These are phyloP conservation scores for Columba janthina DNA, from an alignment of 2,113 vertebrate genomes.

Conservation along the genomic window DNA sequence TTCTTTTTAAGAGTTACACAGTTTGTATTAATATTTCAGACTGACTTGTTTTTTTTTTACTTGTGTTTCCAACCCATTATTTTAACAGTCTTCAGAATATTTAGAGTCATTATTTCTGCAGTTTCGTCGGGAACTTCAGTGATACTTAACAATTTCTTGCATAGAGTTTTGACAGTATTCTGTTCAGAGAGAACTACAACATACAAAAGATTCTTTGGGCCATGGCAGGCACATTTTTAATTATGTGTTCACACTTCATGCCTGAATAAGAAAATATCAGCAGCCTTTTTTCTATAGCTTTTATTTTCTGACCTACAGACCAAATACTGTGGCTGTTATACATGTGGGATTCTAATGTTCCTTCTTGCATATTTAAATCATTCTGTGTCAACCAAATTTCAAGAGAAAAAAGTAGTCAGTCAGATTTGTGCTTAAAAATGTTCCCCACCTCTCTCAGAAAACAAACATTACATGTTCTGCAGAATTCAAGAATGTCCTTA, in stretches of 20 bases:
- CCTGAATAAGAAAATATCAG: neutral
- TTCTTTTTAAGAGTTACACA: neutral
- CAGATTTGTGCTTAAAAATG: neutral
- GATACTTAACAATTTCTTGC: neutral
- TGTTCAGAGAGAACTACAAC: neutral
- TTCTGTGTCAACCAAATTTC: neutral
- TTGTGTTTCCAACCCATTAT: neutral
- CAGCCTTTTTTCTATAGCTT: neutral
- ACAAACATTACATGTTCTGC: neutral
- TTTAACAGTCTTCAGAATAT: neutral
- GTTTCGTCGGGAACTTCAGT: neutral
- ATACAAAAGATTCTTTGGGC: neutral
- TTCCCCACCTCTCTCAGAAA: neutral
- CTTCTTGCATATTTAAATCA: neutral
- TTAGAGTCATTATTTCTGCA: neutral
- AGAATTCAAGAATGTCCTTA: neutral
- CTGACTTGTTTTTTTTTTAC: neutral
- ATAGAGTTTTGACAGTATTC: neutral
- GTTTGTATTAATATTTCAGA: neutral
- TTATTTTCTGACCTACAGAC: neutral
- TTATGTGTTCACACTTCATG: neutral
- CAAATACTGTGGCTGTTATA: neutral
- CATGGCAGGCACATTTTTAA: neutral
- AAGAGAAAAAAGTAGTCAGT: rapidly evolving
- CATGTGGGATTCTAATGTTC: neutral